Conservation (phyloP, 2,113 vertebrate species). For the Xyrauchen texanus region DNA sequence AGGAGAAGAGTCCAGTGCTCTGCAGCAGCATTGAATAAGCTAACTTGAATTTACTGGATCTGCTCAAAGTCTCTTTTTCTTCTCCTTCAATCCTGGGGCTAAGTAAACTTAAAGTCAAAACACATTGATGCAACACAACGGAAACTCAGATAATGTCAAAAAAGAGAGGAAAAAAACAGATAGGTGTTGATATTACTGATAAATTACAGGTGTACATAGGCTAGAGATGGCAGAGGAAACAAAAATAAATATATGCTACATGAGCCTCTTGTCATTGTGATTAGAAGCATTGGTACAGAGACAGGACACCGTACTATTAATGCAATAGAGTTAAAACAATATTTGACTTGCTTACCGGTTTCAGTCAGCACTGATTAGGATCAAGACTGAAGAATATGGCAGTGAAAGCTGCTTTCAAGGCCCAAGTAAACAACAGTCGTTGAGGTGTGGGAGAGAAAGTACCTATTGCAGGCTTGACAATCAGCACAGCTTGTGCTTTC, state of each 20-base stretch:
- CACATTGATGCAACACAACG: conserved; percentile 15
- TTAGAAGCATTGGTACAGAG: not conserved
- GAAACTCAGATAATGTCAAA: not conserved
- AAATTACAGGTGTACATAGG: not conserved
- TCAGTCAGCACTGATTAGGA: conserved; percentile 21
- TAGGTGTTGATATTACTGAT: not conserved
- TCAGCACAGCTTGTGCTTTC: not conserved
- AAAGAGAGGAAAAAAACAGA: not conserved
- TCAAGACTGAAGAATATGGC: conserved; percentile 1
- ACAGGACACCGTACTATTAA: conserved; percentile 10
- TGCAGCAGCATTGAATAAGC: not conserved
- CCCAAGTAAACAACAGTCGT: conserved; percentile 39
- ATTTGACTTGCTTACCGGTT: conserved; percentile 33
- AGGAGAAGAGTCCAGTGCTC: too few species aligned
- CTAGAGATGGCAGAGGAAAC: not conserved
- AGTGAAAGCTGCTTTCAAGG: not conserved
- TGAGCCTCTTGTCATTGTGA: not conserved
- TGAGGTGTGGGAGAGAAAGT: conserved; percentile 6
- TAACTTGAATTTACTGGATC: too few species aligned
- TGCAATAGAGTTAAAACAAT: conserved; percentile 43
- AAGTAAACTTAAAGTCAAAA: conserved; percentile 24
- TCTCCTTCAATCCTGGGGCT: conserved; percentile 2
- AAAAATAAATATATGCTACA: not conserved
- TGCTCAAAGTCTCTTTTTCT: not conserved
- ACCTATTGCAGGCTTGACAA: conserved; percentile 9